Base-by-base conservation (phyloP, 2,113 vertebrate genomes). In the Zosterops pallidus region DNA sequence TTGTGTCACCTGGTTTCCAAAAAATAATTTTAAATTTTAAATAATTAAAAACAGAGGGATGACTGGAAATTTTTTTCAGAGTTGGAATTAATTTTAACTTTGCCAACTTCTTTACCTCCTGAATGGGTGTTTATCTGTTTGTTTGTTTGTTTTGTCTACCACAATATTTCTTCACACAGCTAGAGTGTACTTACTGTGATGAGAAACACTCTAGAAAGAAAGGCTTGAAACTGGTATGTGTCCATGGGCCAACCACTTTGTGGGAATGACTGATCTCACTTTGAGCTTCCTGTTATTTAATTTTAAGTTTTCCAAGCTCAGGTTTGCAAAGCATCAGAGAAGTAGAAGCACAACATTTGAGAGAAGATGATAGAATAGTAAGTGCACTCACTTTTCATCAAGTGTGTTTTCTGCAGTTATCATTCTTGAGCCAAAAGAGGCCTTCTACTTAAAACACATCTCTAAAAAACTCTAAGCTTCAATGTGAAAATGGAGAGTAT, bases 201-300 rank as follows among this genome's bases (percentile, higher is more conserved):
- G 29, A 90, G 26, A 37, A 85, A 71, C 50, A 35, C 12, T 26
- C 21, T 35, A 60, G 39, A 70, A 93, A 63, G 39, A 74, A 92
- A 63, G 29, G 3, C 24, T 28, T 71, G 23, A 49, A 57, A 50
- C 10, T 28, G 6, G 7, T 24, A 70, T 89, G 12, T 39, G 26
- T 50, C 42, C 2, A 1, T 3, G 39, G 50, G 20, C 10, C 28
- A 63, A 7, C 11, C 2, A 3, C 37, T 84, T 47, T 20, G 4
- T 56, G 16, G 24, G 12, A 68, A 83, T n/a, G 37, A 64, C 12
- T 39, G 19, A 79, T 41, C 25, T 74, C 31, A 9, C 44, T 55
- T 52, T 46, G 25, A 8, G 5, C 39, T 79, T 85, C 37, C 19
- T 47, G 7, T 41, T 79, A 69, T 69, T 87, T 56, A 44, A 35